Percentiles rank a stretch among this genome's conserved stretches.
These are phyloP conservation scores for Scrobipalpa costella DNA, from an alignment of 2,888 invertebrate genomes.

Conservation along the genomic window DNA sequence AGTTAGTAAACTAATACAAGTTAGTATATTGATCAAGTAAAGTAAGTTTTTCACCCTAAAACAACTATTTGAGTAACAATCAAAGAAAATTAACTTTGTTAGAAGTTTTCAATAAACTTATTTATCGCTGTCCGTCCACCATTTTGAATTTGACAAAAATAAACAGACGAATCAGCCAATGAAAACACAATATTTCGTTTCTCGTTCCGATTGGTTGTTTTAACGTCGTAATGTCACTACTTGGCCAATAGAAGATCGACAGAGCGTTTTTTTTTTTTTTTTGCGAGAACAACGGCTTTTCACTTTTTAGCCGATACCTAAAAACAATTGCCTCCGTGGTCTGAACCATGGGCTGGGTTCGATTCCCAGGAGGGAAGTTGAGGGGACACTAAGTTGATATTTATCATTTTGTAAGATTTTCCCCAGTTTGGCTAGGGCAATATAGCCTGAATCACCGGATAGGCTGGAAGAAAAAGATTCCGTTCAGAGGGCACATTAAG, in stretches of 20 bases:
- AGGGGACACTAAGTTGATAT: too few relatives aligned
- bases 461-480: too few relatives aligned
- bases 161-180: not conserved
- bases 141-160: not conserved
- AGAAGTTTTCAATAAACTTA: not conserved
- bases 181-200: not conserved
- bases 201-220: not conserved
- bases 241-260: not conserved
- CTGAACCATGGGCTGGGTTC: too few relatives aligned
- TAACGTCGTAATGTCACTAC: not conserved
- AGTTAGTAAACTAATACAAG: not conserved
- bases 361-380: too few relatives aligned
- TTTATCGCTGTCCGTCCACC: not conserved
- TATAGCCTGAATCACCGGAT: too few relatives aligned
- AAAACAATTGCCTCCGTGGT: too few relatives aligned
- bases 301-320: too few relatives aligned
- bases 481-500: too few relatives aligned
- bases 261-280: not conserved
- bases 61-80: not conserved
- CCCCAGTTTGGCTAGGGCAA: too few relatives aligned
- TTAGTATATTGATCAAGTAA: not conserved
- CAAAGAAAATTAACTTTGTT: conserved; percentile 1
- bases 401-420: too few relatives aligned
- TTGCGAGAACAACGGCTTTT: too few relatives aligned
- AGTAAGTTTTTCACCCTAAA: not conserved